Evolutionary conservation across 2,888 invertebrate genomes (phyloP), one percentile per base, ranked within the genome.

Genomic region (Nomada goodeniana): DNA sequence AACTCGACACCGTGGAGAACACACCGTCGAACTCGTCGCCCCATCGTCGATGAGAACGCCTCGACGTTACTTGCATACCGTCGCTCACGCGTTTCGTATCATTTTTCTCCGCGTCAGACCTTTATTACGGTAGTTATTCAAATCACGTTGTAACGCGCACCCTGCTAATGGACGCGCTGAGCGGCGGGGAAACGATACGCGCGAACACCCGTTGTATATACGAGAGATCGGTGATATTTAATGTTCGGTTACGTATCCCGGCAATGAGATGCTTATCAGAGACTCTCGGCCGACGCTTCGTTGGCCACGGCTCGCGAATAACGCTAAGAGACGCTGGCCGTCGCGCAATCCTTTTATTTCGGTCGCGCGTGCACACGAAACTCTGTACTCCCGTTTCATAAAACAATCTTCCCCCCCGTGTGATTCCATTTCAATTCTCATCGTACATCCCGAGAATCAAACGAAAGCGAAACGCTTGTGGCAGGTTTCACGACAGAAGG

Each of bases 111-210:
- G 13, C 71, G 71, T 44, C 77, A 72, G 71, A 80, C 71, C 26
- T 77, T 77, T 77, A 80, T 77, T 71, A 50, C 55, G 15, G 55
- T 50, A n/a, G 77, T 80, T 80, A 77, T 77, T 80, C 53, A 80
- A 77, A 80, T 80, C 61, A 61, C 67, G 47, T 68, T 65, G 76
- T 70, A 65, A 76, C 69, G 18, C 52, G 59, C 36, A 29, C n/a
- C 9, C 11, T 13, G 57, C 57, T 53, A 76, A 65, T 55, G 64
- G 76, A 65, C 15, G n/a, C n/a, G 52, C 53, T 63, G 79, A 70
- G 53, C 52, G 13, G 55, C 20, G 18, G 42, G 13, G 13, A n/a
- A 26, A 63, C 61, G 61, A 68, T 36, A 36, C 7, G 7, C 29
- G 0, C 18, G 5, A 13, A 4, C 55, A 52, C 36, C 53, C 36